Conservation (phyloP, 2,113 vertebrate species). For the Chionodraco myersi region DNA sequence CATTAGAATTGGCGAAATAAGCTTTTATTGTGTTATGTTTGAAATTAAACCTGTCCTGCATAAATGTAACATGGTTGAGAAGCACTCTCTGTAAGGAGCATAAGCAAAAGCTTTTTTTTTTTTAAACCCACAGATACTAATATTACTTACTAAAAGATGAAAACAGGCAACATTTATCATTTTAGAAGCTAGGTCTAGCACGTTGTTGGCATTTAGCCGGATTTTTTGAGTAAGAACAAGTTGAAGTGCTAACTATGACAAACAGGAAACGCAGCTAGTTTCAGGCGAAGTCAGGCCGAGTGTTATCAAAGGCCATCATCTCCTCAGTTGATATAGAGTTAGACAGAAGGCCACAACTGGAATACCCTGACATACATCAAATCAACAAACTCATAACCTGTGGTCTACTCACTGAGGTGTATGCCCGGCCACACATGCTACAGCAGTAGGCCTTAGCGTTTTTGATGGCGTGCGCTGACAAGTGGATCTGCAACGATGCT, state of each 20-base stretch:
- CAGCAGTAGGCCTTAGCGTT: conserved; percentile 99
- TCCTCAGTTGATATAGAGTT: neutral
- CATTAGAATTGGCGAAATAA: neutral
- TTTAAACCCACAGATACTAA: too few species aligned
- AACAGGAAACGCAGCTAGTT: conserved; percentile 22
- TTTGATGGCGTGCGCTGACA: conserved; percentile 97
- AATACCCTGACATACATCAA: neutral
- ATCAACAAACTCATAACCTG: neutral
- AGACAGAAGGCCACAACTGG: neutral
- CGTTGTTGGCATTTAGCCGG: too few species aligned
- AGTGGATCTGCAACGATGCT: conserved; percentile 97
- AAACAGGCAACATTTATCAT: too few species aligned
- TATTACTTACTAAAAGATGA: too few species aligned
- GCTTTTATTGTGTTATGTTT: neutral
- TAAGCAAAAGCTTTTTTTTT: neutral
- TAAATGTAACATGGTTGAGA: neutral
- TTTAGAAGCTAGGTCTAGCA: neutral
- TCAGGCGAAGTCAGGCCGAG: neutral
- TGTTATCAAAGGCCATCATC: conserved; percentile 13
- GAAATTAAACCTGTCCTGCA: neutral
- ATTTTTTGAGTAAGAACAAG: neutral
- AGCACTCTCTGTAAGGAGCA: neutral
- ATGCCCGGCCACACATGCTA: conserved; percentile 98
- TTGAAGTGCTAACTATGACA: neutral
- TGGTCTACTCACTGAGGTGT: conserved; percentile 93